Evolutionary conservation across 2,888 invertebrate genomes (phyloP), one percentile per base, ranked within the genome.

Genomic region (Microdon myrmicae): DNA sequence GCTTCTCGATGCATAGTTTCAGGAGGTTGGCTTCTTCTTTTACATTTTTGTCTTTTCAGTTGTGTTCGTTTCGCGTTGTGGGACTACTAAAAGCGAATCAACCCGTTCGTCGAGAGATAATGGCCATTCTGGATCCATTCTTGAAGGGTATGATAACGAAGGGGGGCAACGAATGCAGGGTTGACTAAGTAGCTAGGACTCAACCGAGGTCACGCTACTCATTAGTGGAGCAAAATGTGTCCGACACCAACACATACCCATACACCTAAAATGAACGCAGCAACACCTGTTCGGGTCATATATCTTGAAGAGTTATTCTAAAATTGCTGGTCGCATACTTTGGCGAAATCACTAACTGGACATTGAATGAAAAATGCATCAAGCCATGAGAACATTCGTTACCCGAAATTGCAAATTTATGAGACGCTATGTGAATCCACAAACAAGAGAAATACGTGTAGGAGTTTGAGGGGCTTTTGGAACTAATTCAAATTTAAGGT

Each of bases 261-360:
- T n/a, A n/a, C 75, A 76, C 75, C 77, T 75, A 76, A 75, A 69
- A 68, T 64, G 71, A 70, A 68, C 69, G 69, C 67, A 73, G 59
- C 66, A 71, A 74, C 79, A 77, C 79, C 78, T 77, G 77, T 74
- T 76, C 70, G 70, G 71, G 79, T 75, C 77, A 75, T 79, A 79
- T 77, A 77, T 77, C 78, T 78, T 74, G 74, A 77, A 77, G 79
- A 77, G 79, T 78, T 77, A 77, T 77, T 78, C 76, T 76, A 75
- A 76, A 77, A 75, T 73, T 73, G 76, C 73, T 71, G 72, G 71
- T 70, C 71, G 70, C 68, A 67, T 68, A 43, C 20, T 49, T 51
- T 45, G 56, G 35, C 44, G 51, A 51, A 56, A 29, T 47, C 51
- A 37, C 58, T 47, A 64, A 64, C 58, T 64, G 64, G 64, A 64